These are phyloP conservation scores for Myrmecophaga tridactyla DNA, from an alignment of 2,113 vertebrate genomes.

Conservation along the genomic window DNA sequence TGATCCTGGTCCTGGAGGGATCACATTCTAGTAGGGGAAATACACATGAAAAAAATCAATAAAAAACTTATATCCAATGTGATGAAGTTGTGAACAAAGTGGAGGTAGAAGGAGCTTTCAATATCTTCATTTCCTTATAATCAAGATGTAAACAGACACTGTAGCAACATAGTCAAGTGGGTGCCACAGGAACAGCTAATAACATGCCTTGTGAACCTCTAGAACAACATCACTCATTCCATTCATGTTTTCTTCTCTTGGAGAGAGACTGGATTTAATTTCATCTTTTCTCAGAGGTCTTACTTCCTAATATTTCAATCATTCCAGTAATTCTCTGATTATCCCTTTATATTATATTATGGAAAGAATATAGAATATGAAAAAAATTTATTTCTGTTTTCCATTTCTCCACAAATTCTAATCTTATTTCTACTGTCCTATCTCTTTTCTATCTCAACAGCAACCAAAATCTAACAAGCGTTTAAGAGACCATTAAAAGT, in stretches of 20 bases:
- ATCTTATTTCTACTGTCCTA: neutral
- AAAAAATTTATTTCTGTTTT: neutral
- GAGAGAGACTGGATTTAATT: neutral
- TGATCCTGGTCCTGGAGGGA: neutral
- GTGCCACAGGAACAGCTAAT: neutral
- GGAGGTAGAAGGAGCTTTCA: neutral
- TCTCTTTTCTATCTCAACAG: conserved; percentile 25
- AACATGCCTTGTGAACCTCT: neutral
- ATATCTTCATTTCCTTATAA: neutral
- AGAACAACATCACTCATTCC: neutral
- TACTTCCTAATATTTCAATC: conserved; percentile 1
- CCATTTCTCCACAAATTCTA: neutral
- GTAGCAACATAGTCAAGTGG: neutral
- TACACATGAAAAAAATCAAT: neutral
- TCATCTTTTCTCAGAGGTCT: neutral
- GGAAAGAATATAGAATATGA: neutral
- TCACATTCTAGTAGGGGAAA: neutral
- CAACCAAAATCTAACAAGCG: neutral
- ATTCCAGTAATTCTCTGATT: neutral
- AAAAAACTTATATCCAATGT: neutral
- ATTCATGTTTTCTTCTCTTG: neutral
- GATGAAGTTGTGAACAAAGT: neutral
- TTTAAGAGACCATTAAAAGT: conserved; percentile 2
- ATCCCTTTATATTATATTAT: neutral
- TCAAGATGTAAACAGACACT: neutral